Evolutionary conservation across 2,797 vertebrate genomes (phyloP), one percentile per base, ranked within the genome.

Genomic region (Nyctalus aviator): DNA sequence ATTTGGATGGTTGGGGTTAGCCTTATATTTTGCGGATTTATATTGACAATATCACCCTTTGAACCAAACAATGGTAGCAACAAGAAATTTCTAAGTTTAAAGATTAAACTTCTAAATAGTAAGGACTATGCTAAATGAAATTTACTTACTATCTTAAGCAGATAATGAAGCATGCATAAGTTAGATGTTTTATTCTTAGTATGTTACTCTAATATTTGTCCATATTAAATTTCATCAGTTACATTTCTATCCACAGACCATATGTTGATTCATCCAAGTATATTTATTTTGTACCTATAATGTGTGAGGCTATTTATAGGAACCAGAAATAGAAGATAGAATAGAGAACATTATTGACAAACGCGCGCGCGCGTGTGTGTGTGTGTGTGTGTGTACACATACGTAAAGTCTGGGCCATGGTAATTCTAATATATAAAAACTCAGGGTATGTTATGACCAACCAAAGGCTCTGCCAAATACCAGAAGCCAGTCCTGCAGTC

Each of bases 31-130:
- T 95, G 57, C 8, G 64, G 50, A 85, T 53, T 64, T 88, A 10
- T 85, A 53, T 79, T 59, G 44, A 50, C 7, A 25, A 0, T 84
- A 68, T 32, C 21, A 69, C 7, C 6, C 11, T 68, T 86, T 89
- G 85, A 59, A 71, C 72, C 10, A 78, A 89, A 93, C 21, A 8
- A 71, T 79, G 62, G 3, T 46, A 20, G 3, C 53, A 94, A 75
- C 72, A 90, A 27, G 35, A 73, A 90, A 37, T 87, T 78, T 84
- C 78, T 84, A 14, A 81, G 15, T 91, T 91, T 91, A 44, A 41
- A 93, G 23, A 32, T 88, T 46, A 84, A 66, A 64, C 17, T 92
- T 78, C 30, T n/a, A 81, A 48, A 66, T 68, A 94, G 9, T 76
- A 84, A 59, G 48, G 66, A 23, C 32, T 77, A 32, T 75, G 32